These are phyloP conservation scores for Temnothorax nylanderi DNA, from an alignment of 1,140 invertebrate genomes.

Conservation along the genomic window DNA sequence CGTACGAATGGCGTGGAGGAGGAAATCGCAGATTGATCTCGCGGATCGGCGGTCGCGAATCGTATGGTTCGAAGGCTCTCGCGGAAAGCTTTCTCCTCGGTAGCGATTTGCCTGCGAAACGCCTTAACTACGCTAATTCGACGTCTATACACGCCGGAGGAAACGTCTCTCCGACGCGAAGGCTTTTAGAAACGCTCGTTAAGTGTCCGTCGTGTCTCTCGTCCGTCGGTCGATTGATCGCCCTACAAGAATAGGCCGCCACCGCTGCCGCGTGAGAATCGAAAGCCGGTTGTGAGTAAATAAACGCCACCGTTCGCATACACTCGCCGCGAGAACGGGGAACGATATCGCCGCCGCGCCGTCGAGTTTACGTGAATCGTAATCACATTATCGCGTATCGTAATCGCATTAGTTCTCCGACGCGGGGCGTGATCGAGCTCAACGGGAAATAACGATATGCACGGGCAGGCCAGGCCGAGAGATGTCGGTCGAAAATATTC, in stretches of 20 bases:
- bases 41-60: conserved; percentile 11
- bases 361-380: conserved; percentile 56
- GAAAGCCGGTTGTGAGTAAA: conserved; percentile 49
- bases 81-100: conserved; percentile 28
- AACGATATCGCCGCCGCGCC: conserved; percentile 17
- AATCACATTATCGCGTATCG: conserved; percentile 53
- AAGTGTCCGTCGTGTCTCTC: conserved; percentile 34
- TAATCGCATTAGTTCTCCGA: conserved; percentile 52
- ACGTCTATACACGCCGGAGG: conserved; percentile 16
- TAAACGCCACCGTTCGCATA: conserved; percentile 18
- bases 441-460: conserved; percentile 24
- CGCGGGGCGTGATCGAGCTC: conserved; percentile 13
- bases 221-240: conserved; percentile 49
- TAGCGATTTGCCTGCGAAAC: conserved; percentile 53
- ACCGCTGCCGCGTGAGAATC: conserved; percentile 57
- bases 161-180: conserved; percentile 56
- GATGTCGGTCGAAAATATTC: not conserved
- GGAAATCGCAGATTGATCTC: not conserved
- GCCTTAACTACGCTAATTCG: conserved; percentile 63
- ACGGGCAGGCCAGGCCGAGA: not conserved
- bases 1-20: not conserved
- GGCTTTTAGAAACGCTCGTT: conserved; percentile 66
- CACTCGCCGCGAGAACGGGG: not conserved
- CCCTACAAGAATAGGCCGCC: conserved; percentile 17
- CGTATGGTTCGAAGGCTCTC: not conserved